phyloP scores from a whole-genome alignment of 1,140 invertebrate genomes.

The Drosophila funebris region DNA sequence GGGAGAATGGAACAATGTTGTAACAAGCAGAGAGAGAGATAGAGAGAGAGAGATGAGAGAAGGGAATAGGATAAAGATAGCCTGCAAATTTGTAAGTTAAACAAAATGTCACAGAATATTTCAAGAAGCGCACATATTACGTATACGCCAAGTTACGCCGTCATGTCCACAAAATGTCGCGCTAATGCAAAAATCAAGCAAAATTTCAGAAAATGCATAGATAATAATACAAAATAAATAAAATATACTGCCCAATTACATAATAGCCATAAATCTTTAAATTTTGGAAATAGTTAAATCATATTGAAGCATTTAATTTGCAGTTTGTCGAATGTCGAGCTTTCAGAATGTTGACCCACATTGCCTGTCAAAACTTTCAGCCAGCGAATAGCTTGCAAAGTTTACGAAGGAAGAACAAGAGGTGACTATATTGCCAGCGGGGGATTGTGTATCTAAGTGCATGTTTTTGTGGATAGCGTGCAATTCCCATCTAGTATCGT shows the following conservation, averaged over 20 bases:
- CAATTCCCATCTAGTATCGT: not conserved
- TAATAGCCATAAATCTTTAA: slow-evolving; percentile 26
- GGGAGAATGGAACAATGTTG: not conserved
- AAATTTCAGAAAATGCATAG: not conserved
- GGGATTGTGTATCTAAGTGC: slow-evolving; percentile 7
- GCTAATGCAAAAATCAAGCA: slow-evolving; percentile 21
- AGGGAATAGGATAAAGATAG: too few relatives aligned
- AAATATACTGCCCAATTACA: slow-evolving; percentile 10
- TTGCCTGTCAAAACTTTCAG: slow-evolving; percentile 44
- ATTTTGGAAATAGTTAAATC: slow-evolving; percentile 12
- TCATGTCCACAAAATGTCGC: slow-evolving; percentile 5
- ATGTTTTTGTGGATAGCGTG: slow-evolving; percentile 12
- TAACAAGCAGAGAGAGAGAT: not conserved
- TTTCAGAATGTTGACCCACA: slow-evolving; percentile 39
- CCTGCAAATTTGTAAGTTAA: slow-evolving; percentile 19
- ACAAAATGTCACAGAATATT: not conserved
- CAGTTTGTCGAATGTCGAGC: not conserved
- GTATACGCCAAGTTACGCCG: slow-evolving; percentile 25
- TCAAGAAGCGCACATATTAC: slow-evolving; percentile 1
- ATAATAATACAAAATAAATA: slow-evolving; percentile 1
- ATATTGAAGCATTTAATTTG: slow-evolving; percentile 1
- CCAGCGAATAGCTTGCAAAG: not conserved
- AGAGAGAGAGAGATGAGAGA: not conserved
- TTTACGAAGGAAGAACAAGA: not conserved
- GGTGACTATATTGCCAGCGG: slow-evolving; percentile 7